phyloP scores from a whole-genome alignment of 2,797 vertebrate species.

The Caiman crocodilus region DNA sequence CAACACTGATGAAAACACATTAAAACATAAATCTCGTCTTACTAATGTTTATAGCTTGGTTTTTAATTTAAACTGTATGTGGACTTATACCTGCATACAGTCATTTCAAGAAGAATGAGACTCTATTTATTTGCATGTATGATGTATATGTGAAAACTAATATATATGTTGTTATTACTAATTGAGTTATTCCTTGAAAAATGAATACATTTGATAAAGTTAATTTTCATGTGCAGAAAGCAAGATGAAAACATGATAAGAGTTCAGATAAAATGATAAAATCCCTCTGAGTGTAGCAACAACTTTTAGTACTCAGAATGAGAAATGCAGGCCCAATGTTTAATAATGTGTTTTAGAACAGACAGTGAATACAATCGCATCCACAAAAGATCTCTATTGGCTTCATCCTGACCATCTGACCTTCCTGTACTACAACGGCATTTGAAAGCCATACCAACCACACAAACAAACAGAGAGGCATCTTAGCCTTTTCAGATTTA shows the following conservation, averaged over 20 bases:
- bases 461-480: constrained; percentile 61
- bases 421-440: constrained; percentile 44
- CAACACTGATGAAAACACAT: constrained; percentile 13
- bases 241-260: not conserved
- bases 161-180: not conserved
- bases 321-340: constrained; percentile 12
- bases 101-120: not conserved
- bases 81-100: not conserved
- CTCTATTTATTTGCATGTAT: not conserved
- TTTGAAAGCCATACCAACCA: constrained; percentile 66
- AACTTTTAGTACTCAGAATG: constrained; percentile 20
- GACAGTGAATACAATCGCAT: not conserved
- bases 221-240: constrained; percentile 7
- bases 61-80: constrained; percentile 4
- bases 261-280: not conserved
- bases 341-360: constrained; percentile 21
- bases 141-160: not conserved
- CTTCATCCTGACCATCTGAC: constrained; percentile 62
- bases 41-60: not conserved
- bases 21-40: constrained; percentile 21
- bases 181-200: constrained; percentile 8
- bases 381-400: constrained; percentile 38
- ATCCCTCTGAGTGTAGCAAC: not conserved
- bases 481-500: constrained; percentile 64
- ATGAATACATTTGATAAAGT: constrained; percentile 11